Evolutionary conservation across 2,797 vertebrate species (phyloP), one percentile per base, ranked within the genome.

Genomic region (Pelobates cultripes): DNA sequence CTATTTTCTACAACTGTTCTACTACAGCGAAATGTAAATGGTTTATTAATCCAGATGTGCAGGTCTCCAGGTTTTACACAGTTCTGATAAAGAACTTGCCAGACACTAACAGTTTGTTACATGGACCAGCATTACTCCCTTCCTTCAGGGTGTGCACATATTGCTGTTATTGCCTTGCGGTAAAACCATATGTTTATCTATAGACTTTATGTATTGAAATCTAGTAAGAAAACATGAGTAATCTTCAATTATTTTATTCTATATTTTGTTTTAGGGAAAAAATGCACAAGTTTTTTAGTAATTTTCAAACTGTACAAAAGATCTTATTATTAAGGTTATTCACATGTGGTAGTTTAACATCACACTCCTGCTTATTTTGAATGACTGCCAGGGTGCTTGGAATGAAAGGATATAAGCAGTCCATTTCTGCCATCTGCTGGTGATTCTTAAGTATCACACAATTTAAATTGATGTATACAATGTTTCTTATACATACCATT

Each of bases 401-500:
- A 51, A 51, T 51, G 47, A 51, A 28, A 28, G 2, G 5, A 10
- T 51, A 51, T 10, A 10, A 51, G 51, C 85, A 71, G 85, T 91
- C 79, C 82, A 7, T 40, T 86, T 68, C 87, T 90, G 89, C 92
- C 92, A 88, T 88, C 93, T 93, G 6, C 86, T 93, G 93, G 91
- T n/a, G 0, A 0, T 3, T 63, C 0, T 0, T 0, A 5, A 70
- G 84, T 75, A 85, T 60, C 70, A 72, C 77, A 67, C 41, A 64
- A 7, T 40, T 5, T 64, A 40, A 5, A 64, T 64, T 61, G 15
- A 60, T 64, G 2, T 64, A 64, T 70, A n/a, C 42, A 60, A n/a
- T 17, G 7, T 57, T 15, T 57, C 9, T 14, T 57, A 4, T 14
- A 57, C 45, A 47, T 47, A 10, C 45, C 45, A 47, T 47, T 47